A percentile compares a stretch with the other conserved stretches of the same genome.
Evolutionary conservation across 2,888 invertebrate species (phyloP).

Genomic region (Acleris emargana): DNA sequence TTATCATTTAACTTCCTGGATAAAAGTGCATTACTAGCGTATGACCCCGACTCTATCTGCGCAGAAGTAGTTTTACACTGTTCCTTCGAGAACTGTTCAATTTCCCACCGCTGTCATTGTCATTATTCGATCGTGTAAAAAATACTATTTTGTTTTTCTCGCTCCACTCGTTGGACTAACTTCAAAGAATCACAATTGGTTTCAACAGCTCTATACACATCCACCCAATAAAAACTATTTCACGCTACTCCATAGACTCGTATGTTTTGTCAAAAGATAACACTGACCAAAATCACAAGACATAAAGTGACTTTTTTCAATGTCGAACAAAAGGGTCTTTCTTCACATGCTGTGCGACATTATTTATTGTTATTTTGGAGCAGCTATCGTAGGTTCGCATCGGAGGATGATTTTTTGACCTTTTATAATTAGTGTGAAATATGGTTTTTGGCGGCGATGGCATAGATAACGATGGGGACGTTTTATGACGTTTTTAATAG

Average conservation of each 20-base stretch:
- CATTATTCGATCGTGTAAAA: too few species aligned
- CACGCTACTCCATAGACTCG: constrained; percentile 69
- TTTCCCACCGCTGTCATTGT: too few species aligned
- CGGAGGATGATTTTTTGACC: constrained; percentile 72
- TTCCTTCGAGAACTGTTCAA: background rate
- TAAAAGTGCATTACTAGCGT: background rate
- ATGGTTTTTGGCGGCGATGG: constrained; percentile 54
- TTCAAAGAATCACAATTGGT: constrained; percentile 31
- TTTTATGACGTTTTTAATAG: constrained; percentile 1
- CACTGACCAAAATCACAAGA: constrained; percentile 78
- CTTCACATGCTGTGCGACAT: constrained; percentile 73
- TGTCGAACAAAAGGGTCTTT: constrained; percentile 60
- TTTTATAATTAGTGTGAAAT: constrained; percentile 79
- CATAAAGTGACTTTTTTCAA: constrained; percentile 72
- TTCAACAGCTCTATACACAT: constrained; percentile 53
- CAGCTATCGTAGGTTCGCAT: constrained; percentile 45
- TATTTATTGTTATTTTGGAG: constrained; percentile 71
- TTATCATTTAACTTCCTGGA: background rate
- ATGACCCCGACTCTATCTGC: too few species aligned
- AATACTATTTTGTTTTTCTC: background rate
- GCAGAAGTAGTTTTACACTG: too few species aligned
- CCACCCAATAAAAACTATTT: constrained; percentile 61
- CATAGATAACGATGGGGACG: constrained; percentile 9
- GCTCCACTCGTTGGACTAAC: background rate
- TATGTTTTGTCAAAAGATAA: constrained; percentile 78